These are phyloP conservation scores for Criorhina ranunculi DNA, from an alignment of 2,888 invertebrate species.

Conservation along the genomic window DNA sequence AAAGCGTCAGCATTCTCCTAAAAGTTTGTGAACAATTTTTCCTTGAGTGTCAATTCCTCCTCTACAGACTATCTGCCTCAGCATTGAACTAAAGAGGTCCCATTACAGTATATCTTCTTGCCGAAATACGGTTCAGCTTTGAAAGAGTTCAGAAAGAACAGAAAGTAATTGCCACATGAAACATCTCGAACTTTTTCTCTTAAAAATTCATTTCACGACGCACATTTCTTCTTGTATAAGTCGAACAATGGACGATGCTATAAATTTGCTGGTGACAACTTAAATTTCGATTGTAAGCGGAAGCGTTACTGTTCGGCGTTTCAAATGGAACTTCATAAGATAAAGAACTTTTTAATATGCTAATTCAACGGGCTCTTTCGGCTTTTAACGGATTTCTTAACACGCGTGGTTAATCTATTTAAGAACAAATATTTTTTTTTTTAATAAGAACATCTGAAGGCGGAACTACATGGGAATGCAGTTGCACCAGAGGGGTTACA, in stretches of 20 bases:
- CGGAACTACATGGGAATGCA: background rate
- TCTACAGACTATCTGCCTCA: too few relatives aligned
- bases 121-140: too few relatives aligned
- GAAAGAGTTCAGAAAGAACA: too few relatives aligned
- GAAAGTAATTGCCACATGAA: too few relatives aligned
- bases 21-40: too few relatives aligned
- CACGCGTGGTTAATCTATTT: constrained; percentile 4
- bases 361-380: background rate
- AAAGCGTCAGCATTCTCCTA: too few relatives aligned
- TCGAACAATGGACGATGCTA: background rate
- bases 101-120: too few relatives aligned
- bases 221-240: background rate
- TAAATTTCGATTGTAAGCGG: background rate
- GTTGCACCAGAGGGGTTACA: background rate
- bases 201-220: constrained; percentile 2
- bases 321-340: background rate
- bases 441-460: constrained; percentile 1
- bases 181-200: too few relatives aligned
- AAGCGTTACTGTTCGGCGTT: background rate
- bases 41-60: too few relatives aligned
- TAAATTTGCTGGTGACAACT: constrained; percentile 7
- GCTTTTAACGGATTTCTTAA: constrained; percentile 6
- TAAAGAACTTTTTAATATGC: background rate
- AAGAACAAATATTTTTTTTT: constrained; percentile 3
- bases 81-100: too few relatives aligned